Evolutionary conservation across 2,113 vertebrate genomes (phyloP).

Genomic region (Phalacrocorax pelagicus): DNA sequence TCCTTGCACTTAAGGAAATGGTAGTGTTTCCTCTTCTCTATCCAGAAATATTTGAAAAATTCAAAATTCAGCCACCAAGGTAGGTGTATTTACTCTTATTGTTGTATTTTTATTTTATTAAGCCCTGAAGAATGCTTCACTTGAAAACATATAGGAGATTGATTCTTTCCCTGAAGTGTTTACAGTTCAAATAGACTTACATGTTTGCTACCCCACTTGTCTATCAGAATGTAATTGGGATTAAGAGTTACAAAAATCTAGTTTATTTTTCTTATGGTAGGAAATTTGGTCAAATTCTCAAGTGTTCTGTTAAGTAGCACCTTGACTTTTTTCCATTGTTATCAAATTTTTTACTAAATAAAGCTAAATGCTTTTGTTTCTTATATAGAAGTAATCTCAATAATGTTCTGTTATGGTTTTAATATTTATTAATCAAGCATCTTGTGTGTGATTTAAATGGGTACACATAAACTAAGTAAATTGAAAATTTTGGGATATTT

Average conservation of each 20-base stretch:
- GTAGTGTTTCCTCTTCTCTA: slow-evolving; percentile 97
- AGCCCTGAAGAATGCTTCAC: background rate
- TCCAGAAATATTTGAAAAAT: slow-evolving; percentile 97
- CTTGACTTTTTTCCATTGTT: background rate
- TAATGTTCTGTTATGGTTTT: background rate
- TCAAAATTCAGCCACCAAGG: slow-evolving; percentile 99
- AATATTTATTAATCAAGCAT: background rate
- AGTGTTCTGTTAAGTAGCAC: background rate
- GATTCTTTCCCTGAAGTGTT: background rate
- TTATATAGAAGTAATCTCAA: background rate
- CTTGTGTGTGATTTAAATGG: background rate
- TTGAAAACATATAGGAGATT: background rate
- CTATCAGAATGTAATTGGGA: background rate
- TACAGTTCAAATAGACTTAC: background rate
- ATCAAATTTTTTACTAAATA: background rate
- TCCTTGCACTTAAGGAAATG: slow-evolving; percentile 98
- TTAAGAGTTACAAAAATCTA: background rate
- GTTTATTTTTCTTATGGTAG: background rate
- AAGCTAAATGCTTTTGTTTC: background rate
- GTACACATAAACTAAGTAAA: background rate
- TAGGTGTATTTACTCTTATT: slow-evolving; percentile 62
- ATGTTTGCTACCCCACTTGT: background rate
- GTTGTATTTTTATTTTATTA: background rate
- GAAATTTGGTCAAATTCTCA: background rate
- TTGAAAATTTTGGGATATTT: background rate